Evolutionary conservation across 2,888 invertebrate species (phyloP).

Genomic region (Cacoxenus indagator): DNA sequence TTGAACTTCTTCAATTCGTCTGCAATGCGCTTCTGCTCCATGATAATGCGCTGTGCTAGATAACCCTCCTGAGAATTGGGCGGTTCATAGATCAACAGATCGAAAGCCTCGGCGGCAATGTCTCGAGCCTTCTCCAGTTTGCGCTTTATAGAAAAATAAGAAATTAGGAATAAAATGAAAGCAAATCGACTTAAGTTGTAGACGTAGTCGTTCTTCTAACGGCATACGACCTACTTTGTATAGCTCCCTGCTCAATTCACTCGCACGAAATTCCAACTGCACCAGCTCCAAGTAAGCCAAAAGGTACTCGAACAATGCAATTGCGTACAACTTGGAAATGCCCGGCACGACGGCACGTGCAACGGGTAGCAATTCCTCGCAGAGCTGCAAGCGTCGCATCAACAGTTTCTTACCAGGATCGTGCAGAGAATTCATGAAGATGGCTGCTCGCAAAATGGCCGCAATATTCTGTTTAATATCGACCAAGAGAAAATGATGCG

Average conservation of each 20-base stretch:
- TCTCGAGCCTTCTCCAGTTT: conserved; percentile 74
- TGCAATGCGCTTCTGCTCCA: conserved; percentile 61
- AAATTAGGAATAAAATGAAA: neutral
- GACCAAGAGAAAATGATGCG: conserved; percentile 78
- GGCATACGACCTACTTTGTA: conserved; percentile 71
- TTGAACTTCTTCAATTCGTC: conserved; percentile 49
- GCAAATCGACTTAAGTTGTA: too few species aligned
- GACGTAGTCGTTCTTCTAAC: too few species aligned
- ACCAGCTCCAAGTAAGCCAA: conserved; percentile 77
- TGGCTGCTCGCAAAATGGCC: conserved; percentile 74
- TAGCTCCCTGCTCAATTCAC: conserved; percentile 74
- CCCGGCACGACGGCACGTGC: conserved; percentile 78
- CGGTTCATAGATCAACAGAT: conserved; percentile 80
- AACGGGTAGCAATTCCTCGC: conserved; percentile 77
- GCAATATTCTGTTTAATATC: conserved; percentile 81
- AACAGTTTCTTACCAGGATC: conserved; percentile 74
- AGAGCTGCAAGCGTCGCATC: conserved; percentile 77
- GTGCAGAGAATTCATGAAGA: conserved; percentile 71
- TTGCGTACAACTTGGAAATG: conserved; percentile 73
- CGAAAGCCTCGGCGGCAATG: conserved; percentile 74
- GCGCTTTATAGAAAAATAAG: neutral
- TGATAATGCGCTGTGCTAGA: conserved; percentile 56
- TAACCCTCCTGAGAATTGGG: conserved; percentile 80
- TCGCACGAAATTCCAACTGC: conserved; percentile 75
- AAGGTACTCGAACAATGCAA: conserved; percentile 83